A percentile compares a stretch with the other conserved stretches of the same genome.
Conservation (phyloP, 2,797 vertebrate genomes). For the Hydrolagus colliei region DNA sequence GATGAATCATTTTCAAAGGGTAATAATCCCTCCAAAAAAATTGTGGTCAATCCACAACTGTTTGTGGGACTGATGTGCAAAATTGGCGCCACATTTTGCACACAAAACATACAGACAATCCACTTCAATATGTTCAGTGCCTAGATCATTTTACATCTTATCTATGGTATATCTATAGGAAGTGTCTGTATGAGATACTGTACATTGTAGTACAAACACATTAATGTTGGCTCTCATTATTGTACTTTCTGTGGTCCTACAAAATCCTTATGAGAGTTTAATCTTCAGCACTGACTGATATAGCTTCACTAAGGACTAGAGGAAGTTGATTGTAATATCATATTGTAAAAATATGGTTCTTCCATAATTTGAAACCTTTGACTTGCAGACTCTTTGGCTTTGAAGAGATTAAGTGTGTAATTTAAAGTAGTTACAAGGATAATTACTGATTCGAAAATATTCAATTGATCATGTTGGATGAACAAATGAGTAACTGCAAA, state of each 20-base stretch:
- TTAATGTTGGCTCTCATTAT: too few relatives aligned
- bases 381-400: too few relatives aligned
- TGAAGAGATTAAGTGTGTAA: too few relatives aligned
- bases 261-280: not conserved
- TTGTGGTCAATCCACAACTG: too few relatives aligned
- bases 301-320: not conserved
- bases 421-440: too few relatives aligned
- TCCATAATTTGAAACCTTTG: not conserved
- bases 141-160: not conserved
- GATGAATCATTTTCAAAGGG: too few relatives aligned
- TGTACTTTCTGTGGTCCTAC: too few relatives aligned
- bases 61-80: too few relatives aligned
- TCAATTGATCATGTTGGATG: not conserved
- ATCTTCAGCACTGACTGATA: not conserved
- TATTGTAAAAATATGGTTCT: not conserved
- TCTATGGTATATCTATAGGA: not conserved
- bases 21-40: too few relatives aligned
- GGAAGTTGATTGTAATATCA: not conserved
- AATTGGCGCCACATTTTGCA: too few relatives aligned
- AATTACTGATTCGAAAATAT: not conserved
- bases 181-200: not conserved
- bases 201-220: not conserved
- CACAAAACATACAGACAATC: too few relatives aligned
- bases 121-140: too few relatives aligned
- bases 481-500: not conserved